phyloP scores from a whole-genome alignment of 2,113 vertebrate genomes.

The Entosphenus tridentatus region DNA sequence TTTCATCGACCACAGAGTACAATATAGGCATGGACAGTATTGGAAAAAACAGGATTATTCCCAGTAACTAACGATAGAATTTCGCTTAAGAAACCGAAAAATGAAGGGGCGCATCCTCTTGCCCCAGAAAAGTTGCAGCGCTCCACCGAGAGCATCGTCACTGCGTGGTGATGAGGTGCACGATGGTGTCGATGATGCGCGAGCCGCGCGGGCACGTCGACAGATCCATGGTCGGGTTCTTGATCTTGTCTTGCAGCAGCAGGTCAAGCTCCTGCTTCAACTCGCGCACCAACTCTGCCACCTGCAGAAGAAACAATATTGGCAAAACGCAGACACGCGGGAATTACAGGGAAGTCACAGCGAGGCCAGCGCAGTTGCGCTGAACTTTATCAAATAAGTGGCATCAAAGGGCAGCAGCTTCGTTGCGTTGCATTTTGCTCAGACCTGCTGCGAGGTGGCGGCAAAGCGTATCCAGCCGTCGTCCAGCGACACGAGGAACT shows the following conservation, averaged over 20 bases:
- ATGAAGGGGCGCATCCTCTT: neutral
- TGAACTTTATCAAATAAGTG: neutral
- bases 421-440: neutral
- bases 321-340: neutral
- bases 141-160: slow-evolving; percentile 13
- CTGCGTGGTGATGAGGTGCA: slow-evolving; percentile 74
- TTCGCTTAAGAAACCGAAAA: slow-evolving; percentile 1
- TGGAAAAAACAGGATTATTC: too few species aligned
- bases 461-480: slow-evolving; percentile 80
- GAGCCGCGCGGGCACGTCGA: slow-evolving; percentile 66
- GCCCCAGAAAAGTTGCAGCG: too few species aligned
- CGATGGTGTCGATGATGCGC: slow-evolving; percentile 68
- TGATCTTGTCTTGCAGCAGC: slow-evolving; percentile 82
- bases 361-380: neutral
- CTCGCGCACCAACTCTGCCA: slow-evolving; percentile 75
- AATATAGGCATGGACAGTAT: too few species aligned
- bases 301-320: slow-evolving; percentile 21
- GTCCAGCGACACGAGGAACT: slow-evolving; percentile 61
- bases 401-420: neutral
- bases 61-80: neutral
- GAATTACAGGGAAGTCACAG: neutral
- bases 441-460: slow-evolving; percentile 55
- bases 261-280: slow-evolving; percentile 72
- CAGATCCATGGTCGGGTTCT: slow-evolving; percentile 63
- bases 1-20: too few species aligned